Base-by-base conservation (phyloP, 2,797 vertebrate genomes). In the Lophotriccus pileatus region DNA sequence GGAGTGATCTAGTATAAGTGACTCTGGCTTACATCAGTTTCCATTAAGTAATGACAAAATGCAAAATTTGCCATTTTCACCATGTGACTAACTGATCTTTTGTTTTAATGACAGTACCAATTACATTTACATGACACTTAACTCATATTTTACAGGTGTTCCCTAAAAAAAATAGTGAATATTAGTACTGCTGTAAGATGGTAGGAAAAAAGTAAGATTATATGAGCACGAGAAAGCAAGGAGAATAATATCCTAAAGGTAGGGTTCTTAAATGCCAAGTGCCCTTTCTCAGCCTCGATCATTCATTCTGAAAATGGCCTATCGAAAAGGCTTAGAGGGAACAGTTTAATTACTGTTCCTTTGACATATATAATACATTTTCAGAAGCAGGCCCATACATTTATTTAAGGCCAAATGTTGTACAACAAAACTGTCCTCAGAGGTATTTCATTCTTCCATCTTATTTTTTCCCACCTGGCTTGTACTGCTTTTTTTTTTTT, bases 311-410 rank as follows among this genome's bases (percentile, higher is more conserved):
- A 96, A 97, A 98, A 98, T 97, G 89, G 78, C 64, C 93, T 94
- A 97, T 95, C 95, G 91, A 94, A 96, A 95, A 93, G 66, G 69
- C 96, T 97, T 97, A 93, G 94, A 96, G 82, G 88, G 80, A 97
- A 73, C 66, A 95, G 87, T 97, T 97, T 98, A 98, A 98, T 98
- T 98, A 98, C 93, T 95, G 91, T 94, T 97, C 79, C 84, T 97
- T 95, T 97, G 97, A 96, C 95, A 96, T 82, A 89, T 55, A 84
- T 88, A 97, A 97, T 97, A 96, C 89, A 96, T 98, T 98, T 97
- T 95, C 90, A 97, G 87, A 93, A 97, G 67, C 77, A 97, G 73
- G 30, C 25, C 89, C 52, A 58, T 83, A 96, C 68, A 96, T 96
- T 97, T 97, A 97, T 97, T 97, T 97, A 96, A 97, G 87, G 89